These are phyloP conservation scores for Drosophila atroscutellata DNA, from an alignment of 2,888 invertebrate genomes.

Conservation along the genomic window DNA sequence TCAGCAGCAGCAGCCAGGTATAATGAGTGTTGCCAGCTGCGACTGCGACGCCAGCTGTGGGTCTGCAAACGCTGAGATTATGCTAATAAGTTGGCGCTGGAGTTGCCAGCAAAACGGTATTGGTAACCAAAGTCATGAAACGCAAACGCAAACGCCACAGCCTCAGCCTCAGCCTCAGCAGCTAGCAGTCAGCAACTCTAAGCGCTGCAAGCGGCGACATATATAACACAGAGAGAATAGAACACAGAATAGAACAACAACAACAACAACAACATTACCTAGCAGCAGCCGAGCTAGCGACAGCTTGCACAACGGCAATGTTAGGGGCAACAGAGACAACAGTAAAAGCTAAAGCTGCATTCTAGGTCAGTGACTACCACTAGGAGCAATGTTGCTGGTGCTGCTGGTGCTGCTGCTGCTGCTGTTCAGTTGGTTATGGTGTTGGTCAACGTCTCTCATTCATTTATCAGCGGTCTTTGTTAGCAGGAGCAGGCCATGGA, in stretches of 20 bases:
- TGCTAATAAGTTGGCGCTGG: slow-evolving; percentile 79
- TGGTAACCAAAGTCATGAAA: slow-evolving; percentile 59
- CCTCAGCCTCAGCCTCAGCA: not conserved
- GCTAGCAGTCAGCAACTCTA: slow-evolving; percentile 30
- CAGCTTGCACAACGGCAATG: slow-evolving; percentile 59
- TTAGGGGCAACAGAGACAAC: slow-evolving; percentile 62
- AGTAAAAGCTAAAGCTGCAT: slow-evolving; percentile 79
- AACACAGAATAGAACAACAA: slow-evolving; percentile 40
- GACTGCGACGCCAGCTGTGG: slow-evolving; percentile 20
- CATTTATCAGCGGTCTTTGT: slow-evolving; percentile 64
- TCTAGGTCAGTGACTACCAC: slow-evolving; percentile 76
- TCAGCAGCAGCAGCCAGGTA: slow-evolving; percentile 39
- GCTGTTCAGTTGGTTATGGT: slow-evolving; percentile 52
- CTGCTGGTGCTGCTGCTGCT: slow-evolving; percentile 29
- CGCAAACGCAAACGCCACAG: slow-evolving; percentile 16
- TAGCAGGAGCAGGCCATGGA: slow-evolving; percentile 54
- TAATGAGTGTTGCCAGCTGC: slow-evolving; percentile 62
- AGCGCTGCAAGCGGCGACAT: slow-evolving; percentile 72
- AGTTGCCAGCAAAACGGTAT: slow-evolving; percentile 67
- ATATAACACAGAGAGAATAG: slow-evolving; percentile 63
- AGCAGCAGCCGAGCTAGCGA: slow-evolving; percentile 19
- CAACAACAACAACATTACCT: not conserved
- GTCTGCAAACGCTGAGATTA: slow-evolving; percentile 63
- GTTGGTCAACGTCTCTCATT: slow-evolving; percentile 78
- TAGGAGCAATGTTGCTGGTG: slow-evolving; percentile 45